phyloP scores from a whole-genome alignment of 2,113 vertebrate species.

The Smithornis capensis region DNA sequence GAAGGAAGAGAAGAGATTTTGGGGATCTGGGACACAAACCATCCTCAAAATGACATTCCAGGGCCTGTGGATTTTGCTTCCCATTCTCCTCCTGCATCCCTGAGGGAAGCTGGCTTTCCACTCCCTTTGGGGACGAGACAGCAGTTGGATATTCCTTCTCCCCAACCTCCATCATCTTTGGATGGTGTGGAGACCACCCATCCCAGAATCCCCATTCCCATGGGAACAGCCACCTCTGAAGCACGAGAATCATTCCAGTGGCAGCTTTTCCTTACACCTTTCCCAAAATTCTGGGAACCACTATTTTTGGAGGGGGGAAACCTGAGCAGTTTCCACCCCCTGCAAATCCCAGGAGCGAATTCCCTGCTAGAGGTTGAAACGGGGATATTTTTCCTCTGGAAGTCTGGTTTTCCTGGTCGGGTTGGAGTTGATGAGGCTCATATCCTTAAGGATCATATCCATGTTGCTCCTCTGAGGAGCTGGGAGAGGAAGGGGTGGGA shows the following conservation, averaged over 20 bases:
- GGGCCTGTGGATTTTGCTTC: background rate
- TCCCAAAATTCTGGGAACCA: no score
- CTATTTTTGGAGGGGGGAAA: background rate
- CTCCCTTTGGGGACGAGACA: background rate
- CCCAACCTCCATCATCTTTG: background rate
- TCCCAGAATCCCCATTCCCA: background rate
- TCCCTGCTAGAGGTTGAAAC: background rate
- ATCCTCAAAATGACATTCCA: rapidly evolving
- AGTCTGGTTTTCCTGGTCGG: background rate
- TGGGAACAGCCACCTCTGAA: background rate
- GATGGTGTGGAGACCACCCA: background rate
- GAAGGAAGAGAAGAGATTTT: background rate
- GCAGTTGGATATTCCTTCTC: background rate
- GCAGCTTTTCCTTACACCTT: no score
- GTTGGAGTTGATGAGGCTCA: background rate
- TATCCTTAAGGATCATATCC: background rate
- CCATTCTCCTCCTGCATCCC: background rate
- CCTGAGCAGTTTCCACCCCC: background rate
- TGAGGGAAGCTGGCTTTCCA: background rate
- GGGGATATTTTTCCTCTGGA: background rate
- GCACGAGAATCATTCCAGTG: background rate
- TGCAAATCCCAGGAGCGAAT: background rate
- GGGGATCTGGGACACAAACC: background rate
- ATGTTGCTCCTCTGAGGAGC: rapidly evolving
- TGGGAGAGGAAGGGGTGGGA: background rate